Evolutionary conservation across 2,113 vertebrate species (phyloP).

Genomic region (Salvelinus fontinalis): DNA sequence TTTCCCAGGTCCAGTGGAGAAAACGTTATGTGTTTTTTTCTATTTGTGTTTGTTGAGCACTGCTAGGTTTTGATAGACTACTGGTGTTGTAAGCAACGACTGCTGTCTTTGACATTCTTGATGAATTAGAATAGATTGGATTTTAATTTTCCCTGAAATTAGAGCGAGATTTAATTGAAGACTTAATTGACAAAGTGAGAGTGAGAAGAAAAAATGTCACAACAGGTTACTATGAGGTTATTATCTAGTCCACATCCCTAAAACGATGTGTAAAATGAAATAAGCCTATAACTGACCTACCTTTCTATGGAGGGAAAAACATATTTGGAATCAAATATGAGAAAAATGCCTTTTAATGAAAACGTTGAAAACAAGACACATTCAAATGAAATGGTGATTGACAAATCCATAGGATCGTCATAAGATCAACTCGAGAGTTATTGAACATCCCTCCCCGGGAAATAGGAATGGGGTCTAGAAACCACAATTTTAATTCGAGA

Average conservation of each 20-base stretch:
- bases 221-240: slow-evolving; percentile 28
- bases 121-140: slow-evolving; percentile 42
- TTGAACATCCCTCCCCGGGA: no score
- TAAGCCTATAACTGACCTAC: not conserved
- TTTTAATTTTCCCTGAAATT: slow-evolving; percentile 29
- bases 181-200: slow-evolving; percentile 25
- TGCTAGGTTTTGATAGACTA: not conserved
- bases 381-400: no score
- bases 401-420: no score
- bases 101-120: slow-evolving; percentile 22
- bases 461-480: no score
- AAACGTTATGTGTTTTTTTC: no score
- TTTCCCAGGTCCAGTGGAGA: no score
- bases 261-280: not conserved
- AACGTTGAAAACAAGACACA: no score
- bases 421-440: no score
- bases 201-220: slow-evolving; percentile 29
- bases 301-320: not conserved
- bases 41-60: not conserved
- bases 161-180: slow-evolving; percentile 38
- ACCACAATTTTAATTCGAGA: no score
- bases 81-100: not conserved
- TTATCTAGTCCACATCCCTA: not conserved
- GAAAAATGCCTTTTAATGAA: no score
- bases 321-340: no score